These are phyloP conservation scores for Microcebus murinus DNA, from an alignment of 2,113 vertebrate genomes.

Conservation along the genomic window DNA sequence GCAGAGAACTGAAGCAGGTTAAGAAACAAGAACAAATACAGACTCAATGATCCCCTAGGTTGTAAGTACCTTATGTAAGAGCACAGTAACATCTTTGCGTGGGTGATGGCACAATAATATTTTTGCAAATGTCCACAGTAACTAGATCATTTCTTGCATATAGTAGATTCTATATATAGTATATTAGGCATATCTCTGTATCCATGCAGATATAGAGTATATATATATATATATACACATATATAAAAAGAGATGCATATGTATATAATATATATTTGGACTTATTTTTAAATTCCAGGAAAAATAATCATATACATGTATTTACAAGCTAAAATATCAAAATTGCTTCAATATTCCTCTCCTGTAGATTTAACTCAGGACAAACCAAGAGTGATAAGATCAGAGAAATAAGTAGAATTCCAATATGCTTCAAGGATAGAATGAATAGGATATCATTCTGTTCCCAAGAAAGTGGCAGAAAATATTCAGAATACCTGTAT, in stretches of 20 bases:
- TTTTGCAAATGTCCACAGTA: not conserved
- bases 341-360: not conserved
- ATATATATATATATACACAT: not conserved
- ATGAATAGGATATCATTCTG: not conserved
- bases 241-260: not conserved
- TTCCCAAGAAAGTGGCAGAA: not conserved
- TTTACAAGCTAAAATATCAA: not conserved
- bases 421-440: not conserved
- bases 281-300: conserved; percentile 12
- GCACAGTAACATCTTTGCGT: not conserved
- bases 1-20: conserved; percentile 51
- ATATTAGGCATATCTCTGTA: not conserved
- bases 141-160: not conserved
- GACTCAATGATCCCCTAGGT: not conserved
- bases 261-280: not conserved
- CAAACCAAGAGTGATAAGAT: not conserved
- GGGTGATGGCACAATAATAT: not conserved
- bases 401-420: conserved; percentile 39
- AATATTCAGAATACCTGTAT: not conserved
- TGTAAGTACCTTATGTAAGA: not conserved
- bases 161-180: not conserved
- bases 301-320: not conserved
- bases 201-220: not conserved
- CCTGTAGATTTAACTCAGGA: not conserved
- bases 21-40: not conserved